phyloP scores from a whole-genome alignment of 1,140 invertebrate genomes.

The Macrobrachium nipponense region DNA sequence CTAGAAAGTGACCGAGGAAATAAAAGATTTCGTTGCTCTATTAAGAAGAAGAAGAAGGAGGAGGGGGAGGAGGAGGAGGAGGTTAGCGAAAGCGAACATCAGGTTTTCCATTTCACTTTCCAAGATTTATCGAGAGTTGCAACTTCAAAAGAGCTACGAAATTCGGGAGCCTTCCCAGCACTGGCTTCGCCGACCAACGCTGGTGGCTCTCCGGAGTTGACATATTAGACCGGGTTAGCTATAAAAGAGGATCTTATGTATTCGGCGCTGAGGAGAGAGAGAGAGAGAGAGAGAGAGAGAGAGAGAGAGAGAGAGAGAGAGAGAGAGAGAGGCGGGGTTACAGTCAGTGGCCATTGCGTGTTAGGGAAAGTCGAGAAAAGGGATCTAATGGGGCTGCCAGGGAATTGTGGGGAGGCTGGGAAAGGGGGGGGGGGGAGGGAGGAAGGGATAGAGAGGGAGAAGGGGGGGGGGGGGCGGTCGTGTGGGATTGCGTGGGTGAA shows the following conservation, averaged over 20 bases:
- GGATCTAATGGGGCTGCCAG: not conserved
- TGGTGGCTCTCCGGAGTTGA: no score
- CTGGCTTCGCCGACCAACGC: no score
- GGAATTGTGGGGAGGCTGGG: not conserved
- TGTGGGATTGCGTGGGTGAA: not conserved
- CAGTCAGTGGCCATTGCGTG: no score
- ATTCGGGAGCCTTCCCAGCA: no score
- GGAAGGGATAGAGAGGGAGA: not conserved
- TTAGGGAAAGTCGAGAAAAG: not conserved
- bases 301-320: conserved; percentile 16
- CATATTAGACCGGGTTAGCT: not conserved
- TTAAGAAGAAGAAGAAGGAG: no score
- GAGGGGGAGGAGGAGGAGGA: no score
- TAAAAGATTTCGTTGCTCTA: no score
- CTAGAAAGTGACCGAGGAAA: no score
- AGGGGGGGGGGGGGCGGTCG: not conserved
- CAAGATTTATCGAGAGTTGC: no score
- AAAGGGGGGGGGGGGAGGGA: not conserved
- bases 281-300: conserved; percentile 16
- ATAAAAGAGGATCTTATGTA: not conserved
- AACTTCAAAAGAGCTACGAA: no score
- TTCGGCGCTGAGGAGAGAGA: not conserved
- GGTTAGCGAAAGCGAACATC: no score
- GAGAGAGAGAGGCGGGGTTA: not conserved
- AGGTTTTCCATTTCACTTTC: no score